These are phyloP conservation scores for Quiscalus mexicanus DNA, from an alignment of 2,113 vertebrate species.

Conservation along the genomic window DNA sequence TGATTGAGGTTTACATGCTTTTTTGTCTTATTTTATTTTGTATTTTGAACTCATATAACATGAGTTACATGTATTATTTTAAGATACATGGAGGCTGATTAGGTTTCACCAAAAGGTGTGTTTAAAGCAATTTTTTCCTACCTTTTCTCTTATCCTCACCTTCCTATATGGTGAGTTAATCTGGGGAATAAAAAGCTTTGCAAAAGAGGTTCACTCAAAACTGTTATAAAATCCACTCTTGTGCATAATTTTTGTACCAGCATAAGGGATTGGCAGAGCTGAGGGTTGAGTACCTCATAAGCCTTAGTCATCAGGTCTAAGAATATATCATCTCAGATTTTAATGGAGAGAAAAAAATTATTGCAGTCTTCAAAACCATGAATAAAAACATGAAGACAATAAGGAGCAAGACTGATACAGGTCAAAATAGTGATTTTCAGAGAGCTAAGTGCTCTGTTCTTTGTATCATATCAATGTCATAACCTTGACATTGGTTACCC, in stretches of 20 bases:
- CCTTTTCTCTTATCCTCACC: background rate
- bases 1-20: fast-evolving
- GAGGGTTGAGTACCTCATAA: background rate
- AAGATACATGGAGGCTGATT: background rate
- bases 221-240: background rate
- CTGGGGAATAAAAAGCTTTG: background rate
- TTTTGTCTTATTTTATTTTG: background rate
- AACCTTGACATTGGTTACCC: background rate
- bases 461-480: background rate
- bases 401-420: background rate
- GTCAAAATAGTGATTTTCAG: background rate
- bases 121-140: background rate
- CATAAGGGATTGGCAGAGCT: background rate
- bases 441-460: background rate
- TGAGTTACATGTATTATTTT: background rate
- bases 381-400: background rate
- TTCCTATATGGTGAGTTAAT: background rate
- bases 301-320: background rate
- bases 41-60: background rate
- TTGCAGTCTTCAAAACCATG: background rate
- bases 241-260: background rate
- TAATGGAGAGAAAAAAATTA: background rate
- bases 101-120: background rate
- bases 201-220: background rate
- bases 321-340: background rate